These are phyloP conservation scores for Erebia palarica DNA, from an alignment of 2,888 invertebrate genomes.

Conservation along the genomic window DNA sequence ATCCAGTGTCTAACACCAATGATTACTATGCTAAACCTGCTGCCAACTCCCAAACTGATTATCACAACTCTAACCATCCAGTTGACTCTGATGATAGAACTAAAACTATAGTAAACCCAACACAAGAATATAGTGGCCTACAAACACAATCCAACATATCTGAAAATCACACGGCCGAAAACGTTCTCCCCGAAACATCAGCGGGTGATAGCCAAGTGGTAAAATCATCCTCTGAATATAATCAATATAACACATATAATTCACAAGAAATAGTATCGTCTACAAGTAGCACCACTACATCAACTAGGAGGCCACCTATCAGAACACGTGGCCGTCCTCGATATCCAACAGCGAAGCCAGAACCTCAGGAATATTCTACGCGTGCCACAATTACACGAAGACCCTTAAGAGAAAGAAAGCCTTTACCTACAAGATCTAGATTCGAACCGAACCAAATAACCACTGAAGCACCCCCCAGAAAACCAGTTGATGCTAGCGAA, in stretches of 20 bases:
- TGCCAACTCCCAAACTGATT: constrained; percentile 41
- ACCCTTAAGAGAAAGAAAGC: constrained; percentile 79
- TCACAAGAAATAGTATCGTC: constrained; percentile 50
- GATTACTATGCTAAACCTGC: constrained; percentile 58
- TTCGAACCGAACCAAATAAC: constrained; percentile 72
- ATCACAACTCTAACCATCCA: constrained; percentile 37
- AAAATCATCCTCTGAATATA: constrained; percentile 53
- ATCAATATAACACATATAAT: constrained; percentile 56
- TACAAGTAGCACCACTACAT: constrained; percentile 63
- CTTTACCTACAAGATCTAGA: constrained; percentile 61
- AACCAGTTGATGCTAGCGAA: constrained; percentile 58
- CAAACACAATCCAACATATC: constrained; percentile 51
- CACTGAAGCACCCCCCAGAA: constrained; percentile 62
- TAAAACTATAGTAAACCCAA: constrained; percentile 39
- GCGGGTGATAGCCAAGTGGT: constrained; percentile 48
- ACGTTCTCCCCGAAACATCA: constrained; percentile 49
- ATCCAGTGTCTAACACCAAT: constrained; percentile 57
- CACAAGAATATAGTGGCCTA: constrained; percentile 49
- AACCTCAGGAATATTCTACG: constrained; percentile 68
- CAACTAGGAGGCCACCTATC: constrained; percentile 62
- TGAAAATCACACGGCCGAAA: constrained; percentile 51
- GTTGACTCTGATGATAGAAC: constrained; percentile 40
- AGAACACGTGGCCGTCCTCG: constrained; percentile 69
- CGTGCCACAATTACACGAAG: constrained; percentile 72
- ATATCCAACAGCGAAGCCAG: constrained; percentile 68